A percentile compares a stretch with the other conserved stretches of the same genome.
Conservation (phyloP, 2,888 invertebrate genomes). For the Epirrhoe tristata region DNA sequence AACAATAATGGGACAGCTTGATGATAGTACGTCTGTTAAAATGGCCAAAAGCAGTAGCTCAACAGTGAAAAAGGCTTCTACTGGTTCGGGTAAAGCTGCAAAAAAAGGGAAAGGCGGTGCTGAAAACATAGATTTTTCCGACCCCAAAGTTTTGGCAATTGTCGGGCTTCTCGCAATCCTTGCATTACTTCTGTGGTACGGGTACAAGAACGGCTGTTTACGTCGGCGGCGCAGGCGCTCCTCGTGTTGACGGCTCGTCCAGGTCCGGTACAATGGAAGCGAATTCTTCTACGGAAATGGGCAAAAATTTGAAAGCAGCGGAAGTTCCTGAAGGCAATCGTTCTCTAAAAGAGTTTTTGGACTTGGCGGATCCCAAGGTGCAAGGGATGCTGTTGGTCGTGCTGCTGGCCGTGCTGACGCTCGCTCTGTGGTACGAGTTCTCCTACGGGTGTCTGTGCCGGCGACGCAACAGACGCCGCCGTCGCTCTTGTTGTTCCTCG, state of each 20-base stretch:
- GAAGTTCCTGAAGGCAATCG: not conserved
- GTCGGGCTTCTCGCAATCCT: constrained; percentile 24
- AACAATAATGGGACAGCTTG: constrained; percentile 23
- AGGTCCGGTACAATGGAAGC: not conserved
- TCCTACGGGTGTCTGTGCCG: constrained; percentile 56
- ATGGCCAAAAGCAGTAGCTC: constrained; percentile 18
- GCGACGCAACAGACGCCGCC: constrained; percentile 48
- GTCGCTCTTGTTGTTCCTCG: constrained; percentile 46
- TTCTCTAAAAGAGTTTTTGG: constrained; percentile 4
- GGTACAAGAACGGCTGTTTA: constrained; percentile 22
- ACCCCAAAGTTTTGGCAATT: constrained; percentile 26
- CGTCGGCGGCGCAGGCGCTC: constrained; percentile 19
- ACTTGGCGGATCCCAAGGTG: constrained; percentile 55
- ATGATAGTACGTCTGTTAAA: constrained; percentile 15
- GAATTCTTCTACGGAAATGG: not conserved
- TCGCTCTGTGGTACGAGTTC: constrained; percentile 63
- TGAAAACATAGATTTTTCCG: constrained; percentile 6
- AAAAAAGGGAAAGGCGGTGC: constrained; percentile 11
- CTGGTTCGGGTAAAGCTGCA: constrained; percentile 1
- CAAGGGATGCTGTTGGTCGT: constrained; percentile 57
- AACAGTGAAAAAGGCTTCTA: constrained; percentile 15
- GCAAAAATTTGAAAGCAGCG: not conserved
- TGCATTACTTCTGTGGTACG: constrained; percentile 25
- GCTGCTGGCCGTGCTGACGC: constrained; percentile 54
- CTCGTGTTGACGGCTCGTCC: constrained; percentile 1